Evolutionary conservation across 2,113 vertebrate species (phyloP).

Genomic region (Oreochromis niloticus): DNA sequence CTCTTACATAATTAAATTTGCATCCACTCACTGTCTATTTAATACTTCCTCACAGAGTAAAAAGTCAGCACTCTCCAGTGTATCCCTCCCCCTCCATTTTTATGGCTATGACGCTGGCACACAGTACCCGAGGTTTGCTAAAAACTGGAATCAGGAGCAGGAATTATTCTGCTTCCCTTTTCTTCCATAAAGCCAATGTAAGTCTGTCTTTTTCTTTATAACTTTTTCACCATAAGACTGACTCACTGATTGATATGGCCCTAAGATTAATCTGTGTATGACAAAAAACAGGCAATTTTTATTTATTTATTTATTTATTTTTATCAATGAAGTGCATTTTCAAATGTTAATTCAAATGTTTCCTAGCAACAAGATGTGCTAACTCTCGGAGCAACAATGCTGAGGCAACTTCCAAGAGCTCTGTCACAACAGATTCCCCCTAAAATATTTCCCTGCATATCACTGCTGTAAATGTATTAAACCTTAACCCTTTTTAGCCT

Average conservation of each 20-base stretch:
- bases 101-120: not conserved
- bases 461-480: not conserved
- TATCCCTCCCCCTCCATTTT: not conserved
- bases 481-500: not conserved
- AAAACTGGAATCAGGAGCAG: not conserved
- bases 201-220: too few species aligned
- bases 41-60: not conserved
- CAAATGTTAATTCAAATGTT: conserved; percentile 42
- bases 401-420: not conserved
- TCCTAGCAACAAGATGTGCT: conserved; percentile 47
- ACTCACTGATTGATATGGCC: not conserved
- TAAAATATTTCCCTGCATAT: not conserved
- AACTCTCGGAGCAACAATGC: not conserved
- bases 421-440: not conserved
- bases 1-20: not conserved
- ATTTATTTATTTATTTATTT: fast-evolving
- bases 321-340: conserved; percentile 18
- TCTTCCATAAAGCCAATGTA: not conserved
- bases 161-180: not conserved
- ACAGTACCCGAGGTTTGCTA: not conserved
- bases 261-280: not conserved
- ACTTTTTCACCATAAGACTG: not conserved
- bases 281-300: not conserved
- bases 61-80: not conserved
- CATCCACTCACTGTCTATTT: not conserved